Conservation (phyloP, 2,888 invertebrate species). For the Clitarchus hookeri region DNA sequence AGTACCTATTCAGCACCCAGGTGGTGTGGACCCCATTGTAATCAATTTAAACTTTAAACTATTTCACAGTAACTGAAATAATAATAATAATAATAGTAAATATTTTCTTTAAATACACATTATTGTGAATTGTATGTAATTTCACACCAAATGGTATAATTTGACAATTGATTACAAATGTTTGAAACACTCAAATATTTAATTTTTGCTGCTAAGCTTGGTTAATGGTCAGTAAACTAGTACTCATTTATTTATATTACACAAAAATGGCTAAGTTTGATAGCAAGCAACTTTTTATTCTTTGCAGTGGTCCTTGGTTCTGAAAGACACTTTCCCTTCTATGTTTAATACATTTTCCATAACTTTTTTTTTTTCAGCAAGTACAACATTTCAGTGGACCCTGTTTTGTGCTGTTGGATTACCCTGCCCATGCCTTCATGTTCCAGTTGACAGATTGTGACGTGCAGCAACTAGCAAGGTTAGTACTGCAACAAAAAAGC, state of each 20-base stretch:
- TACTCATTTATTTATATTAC: too few species aligned
- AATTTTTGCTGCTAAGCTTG: too few species aligned
- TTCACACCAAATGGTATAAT: background rate
- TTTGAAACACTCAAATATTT: too few species aligned
- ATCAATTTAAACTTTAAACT: too few species aligned
- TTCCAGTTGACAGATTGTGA: constrained; percentile 58
- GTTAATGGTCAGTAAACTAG: background rate
- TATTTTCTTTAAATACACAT: background rate
- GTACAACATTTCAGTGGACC: constrained; percentile 59
- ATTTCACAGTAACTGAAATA: too few species aligned
- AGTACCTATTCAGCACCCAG: too few species aligned
- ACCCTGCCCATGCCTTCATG: constrained; percentile 72
- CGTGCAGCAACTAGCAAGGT: constrained; percentile 45
- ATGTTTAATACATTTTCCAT: background rate
- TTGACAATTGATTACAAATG: too few species aligned
- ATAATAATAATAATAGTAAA: background rate
- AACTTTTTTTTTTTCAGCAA: constrained; percentile 55
- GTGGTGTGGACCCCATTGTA: too few species aligned
- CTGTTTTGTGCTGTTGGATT: constrained; percentile 59
- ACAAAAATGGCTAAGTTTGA: too few species aligned
- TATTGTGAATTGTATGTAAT: background rate
- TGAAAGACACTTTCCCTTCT: background rate
- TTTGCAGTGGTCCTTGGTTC: background rate
- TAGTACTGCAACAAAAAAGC: background rate
- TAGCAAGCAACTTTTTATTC: too few species aligned